Conservation (phyloP, 92 coral and sea anemone genomes). For the Micromussa lordhowensis region DNA sequence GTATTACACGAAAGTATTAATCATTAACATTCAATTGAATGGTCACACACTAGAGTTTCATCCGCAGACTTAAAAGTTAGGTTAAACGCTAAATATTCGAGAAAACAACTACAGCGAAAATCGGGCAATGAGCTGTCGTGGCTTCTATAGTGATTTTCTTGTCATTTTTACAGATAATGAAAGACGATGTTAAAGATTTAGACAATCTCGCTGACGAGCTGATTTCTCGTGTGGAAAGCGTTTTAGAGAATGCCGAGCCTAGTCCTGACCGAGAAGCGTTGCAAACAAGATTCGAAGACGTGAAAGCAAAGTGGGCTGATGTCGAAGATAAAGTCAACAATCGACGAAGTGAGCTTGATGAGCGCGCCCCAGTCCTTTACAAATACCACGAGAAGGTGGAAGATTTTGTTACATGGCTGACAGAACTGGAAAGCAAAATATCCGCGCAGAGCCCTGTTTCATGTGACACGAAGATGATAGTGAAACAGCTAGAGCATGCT, state of each 20-base stretch:
- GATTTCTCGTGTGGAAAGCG: constrained; percentile 79
- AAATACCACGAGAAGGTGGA: constrained; percentile 82
- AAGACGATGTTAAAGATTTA: constrained; percentile 80
- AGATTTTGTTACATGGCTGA: constrained; percentile 83
- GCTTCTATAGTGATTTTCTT: no score
- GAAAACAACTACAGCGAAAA: neutral
- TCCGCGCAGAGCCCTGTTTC: constrained; percentile 86
- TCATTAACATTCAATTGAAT: neutral
- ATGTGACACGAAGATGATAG: constrained; percentile 71
- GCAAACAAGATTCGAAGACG: constrained; percentile 88
- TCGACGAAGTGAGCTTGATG: constrained; percentile 81
- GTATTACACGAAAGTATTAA: neutral
- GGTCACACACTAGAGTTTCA: neutral
- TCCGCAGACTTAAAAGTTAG: neutral
- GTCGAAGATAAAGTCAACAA: constrained; percentile 84
- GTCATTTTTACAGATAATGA: constrained; percentile 61
- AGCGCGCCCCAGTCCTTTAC: constrained; percentile 79
- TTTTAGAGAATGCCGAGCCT: constrained; percentile 90
- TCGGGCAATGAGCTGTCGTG: neutral
- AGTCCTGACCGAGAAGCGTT: constrained; percentile 88
- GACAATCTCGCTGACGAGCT: constrained; percentile 89
- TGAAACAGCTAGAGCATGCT: constrained; percentile 80
- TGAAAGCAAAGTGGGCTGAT: constrained; percentile 87
- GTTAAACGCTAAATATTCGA: neutral
- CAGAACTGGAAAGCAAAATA: constrained; percentile 77